Percentiles rank a stretch among this genome's conserved stretches.
Conservation (phyloP, 2,113 vertebrate species). For the Octodon degus region DNA sequence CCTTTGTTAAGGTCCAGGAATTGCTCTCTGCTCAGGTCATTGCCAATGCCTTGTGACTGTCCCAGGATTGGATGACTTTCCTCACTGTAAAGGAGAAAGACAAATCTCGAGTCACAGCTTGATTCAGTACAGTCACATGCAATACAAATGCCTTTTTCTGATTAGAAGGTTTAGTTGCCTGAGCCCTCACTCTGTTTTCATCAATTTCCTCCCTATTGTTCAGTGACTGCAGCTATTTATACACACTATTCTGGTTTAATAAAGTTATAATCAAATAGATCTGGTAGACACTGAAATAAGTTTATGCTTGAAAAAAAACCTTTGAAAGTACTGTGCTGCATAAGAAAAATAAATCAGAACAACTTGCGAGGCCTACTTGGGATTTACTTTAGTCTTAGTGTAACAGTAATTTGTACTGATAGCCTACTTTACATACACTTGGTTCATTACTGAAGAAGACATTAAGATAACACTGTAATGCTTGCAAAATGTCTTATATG, state of each 20-base stretch:
- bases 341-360: constrained; percentile 33
- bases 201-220: neutral
- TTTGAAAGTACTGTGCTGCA: constrained; percentile 17
- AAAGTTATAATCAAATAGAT: neutral
- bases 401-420: constrained; percentile 46
- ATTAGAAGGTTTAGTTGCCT: neutral
- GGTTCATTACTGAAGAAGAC: neutral
- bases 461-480: neutral
- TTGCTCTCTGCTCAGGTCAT: neutral
- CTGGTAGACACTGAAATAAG: constrained; percentile 52
- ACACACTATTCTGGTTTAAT: constrained; percentile 9
- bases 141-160: neutral
- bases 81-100: neutral
- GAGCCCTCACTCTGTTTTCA: neutral
- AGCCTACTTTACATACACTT: constrained; percentile 18
- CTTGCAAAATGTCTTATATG: neutral
- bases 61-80: neutral
- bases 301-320: neutral
- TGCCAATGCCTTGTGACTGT: neutral
- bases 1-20: neutral
- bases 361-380: constrained; percentile 53
- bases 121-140: neutral
- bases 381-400: constrained; percentile 58
- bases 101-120: neutral
- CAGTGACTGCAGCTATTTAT: constrained; percentile 54